Evolutionary conservation across 2,888 invertebrate species (phyloP).

Genomic region (Gerosis bhagava): DNA sequence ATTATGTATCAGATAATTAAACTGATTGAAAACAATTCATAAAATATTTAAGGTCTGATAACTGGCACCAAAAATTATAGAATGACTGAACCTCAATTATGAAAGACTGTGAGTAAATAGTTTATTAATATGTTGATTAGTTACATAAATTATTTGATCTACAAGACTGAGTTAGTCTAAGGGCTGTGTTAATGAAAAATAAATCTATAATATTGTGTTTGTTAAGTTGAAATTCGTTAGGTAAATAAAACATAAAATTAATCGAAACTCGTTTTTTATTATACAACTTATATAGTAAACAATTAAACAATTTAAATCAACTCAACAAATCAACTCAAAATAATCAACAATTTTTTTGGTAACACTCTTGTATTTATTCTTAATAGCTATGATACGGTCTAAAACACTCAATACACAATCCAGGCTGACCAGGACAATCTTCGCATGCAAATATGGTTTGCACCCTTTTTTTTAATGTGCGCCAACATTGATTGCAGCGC

Average conservation of each 20-base stretch:
- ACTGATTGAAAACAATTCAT: conserved; percentile 26
- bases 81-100: conserved; percentile 18
- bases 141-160: conserved; percentile 16
- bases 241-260: conserved; percentile 22
- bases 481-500: conserved; percentile 29
- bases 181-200: conserved; percentile 22
- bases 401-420: conserved; percentile 32
- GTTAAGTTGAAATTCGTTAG: conserved; percentile 21
- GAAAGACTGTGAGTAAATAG: conserved; percentile 21
- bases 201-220: conserved; percentile 19
- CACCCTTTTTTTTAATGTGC: conserved; percentile 30
- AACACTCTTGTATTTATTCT: too few relatives aligned
- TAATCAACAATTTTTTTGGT: conserved; percentile 18
- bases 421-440: conserved; percentile 30
- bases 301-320: conserved; percentile 14
- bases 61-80: conserved; percentile 18
- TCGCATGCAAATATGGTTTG: conserved; percentile 27
- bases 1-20: conserved; percentile 24
- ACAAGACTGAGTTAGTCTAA: conserved; percentile 21
- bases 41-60: conserved; percentile 15
- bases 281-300: too few relatives aligned
- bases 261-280: conserved; percentile 18
- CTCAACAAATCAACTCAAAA: conserved; percentile 14
- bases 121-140: conserved; percentile 18
- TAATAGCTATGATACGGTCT: conserved; percentile 30